Evolutionary conservation across 1,140 invertebrate species (phyloP), one percentile per base, ranked within the genome.

Genomic region (Delia radicum): DNA sequence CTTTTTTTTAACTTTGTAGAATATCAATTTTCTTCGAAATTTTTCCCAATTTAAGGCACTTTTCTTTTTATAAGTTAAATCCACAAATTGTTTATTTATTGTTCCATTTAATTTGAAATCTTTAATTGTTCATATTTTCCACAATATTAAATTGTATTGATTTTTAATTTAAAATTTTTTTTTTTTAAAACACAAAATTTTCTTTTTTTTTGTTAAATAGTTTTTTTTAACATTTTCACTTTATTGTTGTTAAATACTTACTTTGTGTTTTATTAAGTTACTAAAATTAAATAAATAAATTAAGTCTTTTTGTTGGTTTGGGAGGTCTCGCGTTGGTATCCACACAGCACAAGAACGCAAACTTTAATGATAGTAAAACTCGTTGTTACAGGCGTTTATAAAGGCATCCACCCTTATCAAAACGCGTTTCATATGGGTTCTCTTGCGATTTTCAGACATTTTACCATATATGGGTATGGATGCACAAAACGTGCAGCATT

Each of bases 301-400:
- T 84, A 82, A 84, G 82, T 85, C 82, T 85, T 85, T 79, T 80
- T 81, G 79, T 80, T 81, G 79, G 79, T 78, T 82, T 77, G 67
- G 61, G 79, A 81, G 82, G 83, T 82, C 81, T 83, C 81, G 77
- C 79, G 79, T 79, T 78, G 48, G 79, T 81, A 75, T 73, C 82
- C 83, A 82, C 81, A 83, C 83, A 82, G 83, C 81, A 85, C 83
- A 85, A 85, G 81, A 85, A 85, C 83, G 85, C 81, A 81, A 85
- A 85, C 81, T 83, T 82, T 82, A 85, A 84, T 85, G 83, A 85
- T 81, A 81, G 78, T 77, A 85, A 85, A 85, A 85, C 83, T 83
- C 82, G 83, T 85, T 81, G 79, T 65, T 29, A 67, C 62, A 75
- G 77, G 65, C 75, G 75, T 65, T 78, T 77, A 77, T 77, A 77